These are phyloP conservation scores for Horisme vitalbata DNA, from an alignment of 2,888 invertebrate genomes.

Conservation along the genomic window DNA sequence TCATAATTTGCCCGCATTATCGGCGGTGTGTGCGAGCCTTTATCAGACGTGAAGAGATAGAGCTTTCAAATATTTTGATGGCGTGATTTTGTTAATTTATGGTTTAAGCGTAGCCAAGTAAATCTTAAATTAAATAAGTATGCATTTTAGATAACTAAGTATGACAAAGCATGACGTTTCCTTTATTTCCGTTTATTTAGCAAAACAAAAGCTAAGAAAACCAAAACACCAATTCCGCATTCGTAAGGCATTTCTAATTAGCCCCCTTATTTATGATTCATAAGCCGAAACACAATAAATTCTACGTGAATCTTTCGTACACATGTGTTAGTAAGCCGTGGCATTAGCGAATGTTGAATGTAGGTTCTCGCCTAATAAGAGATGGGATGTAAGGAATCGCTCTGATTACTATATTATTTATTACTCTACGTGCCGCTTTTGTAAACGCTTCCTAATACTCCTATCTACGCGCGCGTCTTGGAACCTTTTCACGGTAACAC, in stretches of 20 bases:
- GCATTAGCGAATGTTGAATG: conserved; percentile 81
- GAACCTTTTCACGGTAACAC: conserved; percentile 55
- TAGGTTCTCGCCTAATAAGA: conserved; percentile 80
- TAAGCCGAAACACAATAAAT: conserved; percentile 82
- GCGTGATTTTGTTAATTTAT: too few relatives aligned
- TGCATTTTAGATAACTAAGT: not conserved
- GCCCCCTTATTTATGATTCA: conserved; percentile 81
- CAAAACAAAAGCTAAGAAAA: conserved; percentile 36
- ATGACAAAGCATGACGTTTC: not conserved
- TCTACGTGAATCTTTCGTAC: conserved; percentile 76
- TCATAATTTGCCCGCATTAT: conserved; percentile 74
- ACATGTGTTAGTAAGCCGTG: conserved; percentile 79
- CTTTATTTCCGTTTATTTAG: not conserved
- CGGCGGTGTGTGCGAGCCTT: conserved; percentile 53
- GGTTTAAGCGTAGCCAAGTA: too few relatives aligned
- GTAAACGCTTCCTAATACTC: conserved; percentile 81
- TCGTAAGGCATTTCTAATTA: conserved; percentile 75
- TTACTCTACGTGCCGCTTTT: conserved; percentile 80
- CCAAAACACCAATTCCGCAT: conserved; percentile 46
- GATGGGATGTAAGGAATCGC: conserved; percentile 81
- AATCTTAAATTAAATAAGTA: too few relatives aligned
- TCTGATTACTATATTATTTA: conserved; percentile 83
- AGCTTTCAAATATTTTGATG: too few relatives aligned
- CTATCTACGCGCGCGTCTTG: conserved; percentile 61
- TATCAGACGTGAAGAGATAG: conserved; percentile 32